phyloP scores from a whole-genome alignment of 2,888 invertebrate genomes.

The Meteorus cinctellus region DNA sequence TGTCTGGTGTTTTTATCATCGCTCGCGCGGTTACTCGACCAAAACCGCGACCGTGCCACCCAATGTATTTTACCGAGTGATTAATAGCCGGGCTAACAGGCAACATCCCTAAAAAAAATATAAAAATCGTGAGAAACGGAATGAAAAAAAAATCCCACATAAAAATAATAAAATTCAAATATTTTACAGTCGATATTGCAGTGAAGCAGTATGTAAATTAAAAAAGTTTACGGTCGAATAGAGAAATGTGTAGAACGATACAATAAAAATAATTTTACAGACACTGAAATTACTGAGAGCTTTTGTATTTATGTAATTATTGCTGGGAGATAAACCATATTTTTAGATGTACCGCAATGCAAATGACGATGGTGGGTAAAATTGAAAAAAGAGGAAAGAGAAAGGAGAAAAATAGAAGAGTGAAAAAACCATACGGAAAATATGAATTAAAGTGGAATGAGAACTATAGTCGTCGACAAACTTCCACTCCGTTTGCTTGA shows the following conservation, averaged over 20 bases:
- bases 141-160: neutral
- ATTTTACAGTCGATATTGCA: neutral
- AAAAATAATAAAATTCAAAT: constrained; percentile 8
- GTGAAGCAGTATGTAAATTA: constrained; percentile 2
- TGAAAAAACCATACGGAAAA: constrained; percentile 11
- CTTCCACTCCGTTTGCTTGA: constrained; percentile 52
- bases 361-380: neutral
- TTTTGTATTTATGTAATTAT: neutral
- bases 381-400: neutral
- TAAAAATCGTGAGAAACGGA: constrained; percentile 6
- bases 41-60: constrained; percentile 26
- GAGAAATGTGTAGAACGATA: no score
- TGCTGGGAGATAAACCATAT: neutral
- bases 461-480: constrained; percentile 47
- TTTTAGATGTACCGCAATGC: neutral
- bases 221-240: neutral
- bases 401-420: neutral
- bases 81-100: constrained; percentile 22
- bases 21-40: constrained; percentile 21
- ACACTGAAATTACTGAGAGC: neutral
- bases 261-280: neutral
- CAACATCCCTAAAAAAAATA: constrained; percentile 21
- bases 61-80: constrained; percentile 27
- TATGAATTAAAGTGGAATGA: constrained; percentile 43
- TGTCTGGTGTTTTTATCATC: constrained; percentile 36